Conservation (phyloP, 1,140 invertebrate species). For the Mylabris phalerata region DNA sequence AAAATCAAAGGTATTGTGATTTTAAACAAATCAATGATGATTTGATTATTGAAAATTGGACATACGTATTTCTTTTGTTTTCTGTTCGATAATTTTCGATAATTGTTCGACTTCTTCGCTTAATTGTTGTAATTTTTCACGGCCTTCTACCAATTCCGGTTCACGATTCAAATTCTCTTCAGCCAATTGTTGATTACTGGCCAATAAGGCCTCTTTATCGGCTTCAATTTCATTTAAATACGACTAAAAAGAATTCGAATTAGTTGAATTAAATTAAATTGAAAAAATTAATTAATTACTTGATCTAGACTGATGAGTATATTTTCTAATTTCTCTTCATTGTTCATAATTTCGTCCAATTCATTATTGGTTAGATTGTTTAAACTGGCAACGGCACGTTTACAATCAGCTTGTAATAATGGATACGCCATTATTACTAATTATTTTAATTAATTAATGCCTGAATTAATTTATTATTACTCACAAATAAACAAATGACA, state of each 20-base stretch:
- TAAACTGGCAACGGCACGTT: constrained; percentile 21
- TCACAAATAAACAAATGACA: too few species aligned
- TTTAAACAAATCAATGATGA: too few species aligned
- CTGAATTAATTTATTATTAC: too few species aligned
- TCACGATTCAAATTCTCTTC: constrained; percentile 81
- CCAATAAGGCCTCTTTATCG: constrained; percentile 79
- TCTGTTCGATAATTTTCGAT: constrained; percentile 60
- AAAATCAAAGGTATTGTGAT: too few species aligned
- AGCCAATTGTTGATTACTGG: constrained; percentile 76
- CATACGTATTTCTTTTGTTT: constrained; percentile 59
- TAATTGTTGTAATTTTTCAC: constrained; percentile 59
- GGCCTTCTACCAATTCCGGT: constrained; percentile 66
- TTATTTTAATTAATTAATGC: too few species aligned
- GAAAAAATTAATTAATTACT: constrained; percentile 46
- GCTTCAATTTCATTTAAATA: constrained; percentile 71
- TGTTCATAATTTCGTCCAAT: constrained; percentile 73
- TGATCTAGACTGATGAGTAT: constrained; percentile 71
- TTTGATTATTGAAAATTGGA: neutral
- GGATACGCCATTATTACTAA: neutral
- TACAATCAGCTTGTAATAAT: constrained; percentile 29
- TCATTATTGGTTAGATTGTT: constrained; percentile 59
- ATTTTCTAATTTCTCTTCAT: constrained; percentile 75
- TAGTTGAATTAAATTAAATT: constrained; percentile 11
- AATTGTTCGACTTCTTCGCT: constrained; percentile 62
- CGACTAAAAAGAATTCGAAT: constrained; percentile 31